Evolutionary conservation across 1,140 invertebrate species (phyloP), one percentile per base, ranked within the genome.

Genomic region (Bacillus rossius): DNA sequence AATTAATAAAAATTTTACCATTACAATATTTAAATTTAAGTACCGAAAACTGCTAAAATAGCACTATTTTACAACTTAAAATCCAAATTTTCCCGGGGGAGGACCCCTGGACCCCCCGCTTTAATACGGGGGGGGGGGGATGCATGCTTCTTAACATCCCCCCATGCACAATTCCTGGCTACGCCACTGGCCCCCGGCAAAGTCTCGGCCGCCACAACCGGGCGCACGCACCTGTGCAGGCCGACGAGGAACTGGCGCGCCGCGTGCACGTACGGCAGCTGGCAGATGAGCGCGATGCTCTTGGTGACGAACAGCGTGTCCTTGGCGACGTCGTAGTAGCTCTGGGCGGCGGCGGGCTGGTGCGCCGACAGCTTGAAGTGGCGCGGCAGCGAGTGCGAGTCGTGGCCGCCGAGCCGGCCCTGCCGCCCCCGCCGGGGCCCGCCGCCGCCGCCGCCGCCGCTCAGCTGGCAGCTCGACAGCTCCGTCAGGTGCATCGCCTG

Each of bases 241-340:
- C 91, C 91, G 67, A 84, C 83, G 65, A 97, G 84, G 78, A 97
- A 93, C 68, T 85, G 83, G 69, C 87, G 83, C 47, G 89, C 85
- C 57, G 92, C 88, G 68, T 87, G 83, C 29, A 98, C 88, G 78
- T 93, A 94, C 29, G 95, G 91, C 61, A 92, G 82, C 71, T 92
- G 91, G 71, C 90, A 91, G 58, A 98, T 87, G 29, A 98, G 81
- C 57, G 87, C 87, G 71, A 99, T 94, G 77, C 89, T 92, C 82
- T 98, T 99, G 62, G 91, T 91, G 65, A 96, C 95, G 79, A 88
- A 92, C 60, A 98, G 79, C 75, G 89, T 90, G 77, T 98, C 94
- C 79, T 92, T 93, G 71, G 85, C 85, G 65, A 91, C 87, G 77
- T 98, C 94, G 75, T 96, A 99, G 67, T 92, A 94, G 66, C 83